Evolutionary conservation across 2,888 invertebrate genomes (phyloP).

Genomic region (Sipha maydis): DNA sequence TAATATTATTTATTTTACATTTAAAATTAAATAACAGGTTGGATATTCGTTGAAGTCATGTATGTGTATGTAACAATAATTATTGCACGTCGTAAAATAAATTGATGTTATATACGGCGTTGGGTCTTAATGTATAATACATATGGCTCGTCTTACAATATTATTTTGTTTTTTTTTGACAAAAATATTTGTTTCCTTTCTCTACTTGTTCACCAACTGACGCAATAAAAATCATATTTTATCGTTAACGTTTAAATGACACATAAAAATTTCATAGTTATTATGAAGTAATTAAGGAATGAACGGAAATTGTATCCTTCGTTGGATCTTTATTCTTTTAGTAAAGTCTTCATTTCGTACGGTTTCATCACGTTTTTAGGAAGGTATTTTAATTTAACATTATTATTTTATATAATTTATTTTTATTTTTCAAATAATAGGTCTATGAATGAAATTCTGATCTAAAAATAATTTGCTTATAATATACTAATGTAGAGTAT

Average conservation of each 20-base stretch:
- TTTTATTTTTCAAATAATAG: slow-evolving; percentile 16
- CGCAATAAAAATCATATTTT: slow-evolving; percentile 38
- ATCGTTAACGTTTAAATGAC: not conserved
- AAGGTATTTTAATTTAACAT: not conserved
- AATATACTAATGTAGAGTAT: not conserved
- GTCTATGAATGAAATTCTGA: not conserved
- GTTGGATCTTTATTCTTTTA: not conserved
- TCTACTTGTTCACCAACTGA: not conserved
- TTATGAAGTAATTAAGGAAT: slow-evolving; percentile 44
- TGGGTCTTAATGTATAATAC: not conserved
- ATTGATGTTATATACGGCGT: not conserved
- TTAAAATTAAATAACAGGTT: too few species aligned
- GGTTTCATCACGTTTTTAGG: slow-evolving; percentile 34
- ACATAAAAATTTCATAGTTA: slow-evolving; percentile 22
- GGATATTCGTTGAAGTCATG: too few species aligned
- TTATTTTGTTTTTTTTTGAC: not conserved
- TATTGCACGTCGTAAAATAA: not conserved
- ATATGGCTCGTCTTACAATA: not conserved
- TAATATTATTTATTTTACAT: not conserved
- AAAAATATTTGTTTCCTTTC: slow-evolving; percentile 33
- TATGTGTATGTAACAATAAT: not conserved
- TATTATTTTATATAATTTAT: not conserved
- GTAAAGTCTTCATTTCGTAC: not conserved
- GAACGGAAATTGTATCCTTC: slow-evolving; percentile 5
- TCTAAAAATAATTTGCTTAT: slow-evolving; percentile 44